Conservation (phyloP, 2,888 invertebrate genomes). For the Cheilosia scutellata region DNA sequence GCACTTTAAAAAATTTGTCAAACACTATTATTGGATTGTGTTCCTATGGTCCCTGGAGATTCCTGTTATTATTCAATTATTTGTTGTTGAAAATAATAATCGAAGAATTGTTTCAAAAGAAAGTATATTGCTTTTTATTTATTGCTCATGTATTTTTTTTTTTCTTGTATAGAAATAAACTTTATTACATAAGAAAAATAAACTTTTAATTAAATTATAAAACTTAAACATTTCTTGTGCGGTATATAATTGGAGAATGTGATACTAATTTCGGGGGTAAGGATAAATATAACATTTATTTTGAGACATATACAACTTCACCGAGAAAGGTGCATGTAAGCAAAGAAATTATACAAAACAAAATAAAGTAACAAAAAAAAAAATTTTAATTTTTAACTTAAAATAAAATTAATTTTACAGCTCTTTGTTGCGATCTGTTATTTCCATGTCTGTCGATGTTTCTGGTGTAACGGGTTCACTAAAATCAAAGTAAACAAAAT, state of each 20-base stretch:
- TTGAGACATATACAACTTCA: slow-evolving; percentile 58
- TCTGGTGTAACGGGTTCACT: slow-evolving; percentile 78
- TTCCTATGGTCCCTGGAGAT: slow-evolving; percentile 14
- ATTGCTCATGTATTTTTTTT: slow-evolving; percentile 22
- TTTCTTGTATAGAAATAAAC: slow-evolving; percentile 21
- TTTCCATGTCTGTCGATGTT: slow-evolving; percentile 80
- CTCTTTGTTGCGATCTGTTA: slow-evolving; percentile 77
- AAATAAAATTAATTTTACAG: slow-evolving; percentile 42
- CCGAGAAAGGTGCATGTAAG: slow-evolving; percentile 54
- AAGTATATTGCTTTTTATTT: slow-evolving; percentile 19
- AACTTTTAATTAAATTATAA: slow-evolving; percentile 8
- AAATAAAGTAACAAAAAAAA: slow-evolving; percentile 14
- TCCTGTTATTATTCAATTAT: background rate
- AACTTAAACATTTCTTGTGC: slow-evolving; percentile 57
- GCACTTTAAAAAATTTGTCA: background rate
- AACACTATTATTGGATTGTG: background rate
- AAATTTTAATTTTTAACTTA: slow-evolving; percentile 54
- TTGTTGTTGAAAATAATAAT: background rate
- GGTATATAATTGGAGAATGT: slow-evolving; percentile 43
- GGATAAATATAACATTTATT: slow-evolving; percentile 50
- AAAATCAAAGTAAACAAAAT: slow-evolving; percentile 39
- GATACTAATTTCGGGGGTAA: slow-evolving; percentile 29
- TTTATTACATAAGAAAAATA: slow-evolving; percentile 32
- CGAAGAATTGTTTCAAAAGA: slow-evolving; percentile 3
- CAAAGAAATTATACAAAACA: slow-evolving; percentile 36